These are phyloP conservation scores for Arvicanthis niloticus DNA, from an alignment of 2,113 vertebrate genomes.

Conservation along the genomic window DNA sequence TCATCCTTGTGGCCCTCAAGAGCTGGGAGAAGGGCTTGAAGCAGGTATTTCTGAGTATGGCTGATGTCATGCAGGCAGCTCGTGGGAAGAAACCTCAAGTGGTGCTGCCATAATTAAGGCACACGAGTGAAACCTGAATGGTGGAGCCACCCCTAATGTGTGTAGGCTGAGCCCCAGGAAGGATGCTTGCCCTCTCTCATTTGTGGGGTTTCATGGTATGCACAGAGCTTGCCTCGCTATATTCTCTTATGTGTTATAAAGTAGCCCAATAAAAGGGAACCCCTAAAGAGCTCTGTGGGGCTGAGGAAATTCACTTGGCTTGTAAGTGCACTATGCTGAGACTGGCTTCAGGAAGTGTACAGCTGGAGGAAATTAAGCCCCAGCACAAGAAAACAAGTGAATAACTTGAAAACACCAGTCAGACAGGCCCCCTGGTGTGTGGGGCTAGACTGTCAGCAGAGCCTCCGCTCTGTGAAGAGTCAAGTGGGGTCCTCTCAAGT, in stretches of 20 bases:
- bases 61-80: not conserved
- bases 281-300: not conserved
- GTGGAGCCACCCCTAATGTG: not conserved
- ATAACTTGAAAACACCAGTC: not conserved
- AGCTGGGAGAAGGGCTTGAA: not conserved
- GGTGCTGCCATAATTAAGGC: not conserved
- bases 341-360: not conserved
- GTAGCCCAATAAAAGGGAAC: not conserved
- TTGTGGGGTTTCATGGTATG: not conserved
- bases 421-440: not conserved
- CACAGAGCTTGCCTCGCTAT: not conserved
- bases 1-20: not conserved
- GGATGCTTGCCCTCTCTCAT: not conserved
- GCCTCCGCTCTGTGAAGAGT: too few species aligned
- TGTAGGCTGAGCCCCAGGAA: not conserved
- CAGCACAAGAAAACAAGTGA: not conserved
- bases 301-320: not conserved
- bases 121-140: not conserved
- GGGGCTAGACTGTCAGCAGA: too few species aligned
- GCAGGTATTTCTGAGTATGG: not conserved
- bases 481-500: not conserved
- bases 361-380: not conserved
- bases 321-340: not conserved
- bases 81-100: not conserved
- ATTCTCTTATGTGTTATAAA: conserved; percentile 5